Base-by-base conservation (phyloP, 2,888 invertebrate genomes). In the Oxytorus armatus region DNA sequence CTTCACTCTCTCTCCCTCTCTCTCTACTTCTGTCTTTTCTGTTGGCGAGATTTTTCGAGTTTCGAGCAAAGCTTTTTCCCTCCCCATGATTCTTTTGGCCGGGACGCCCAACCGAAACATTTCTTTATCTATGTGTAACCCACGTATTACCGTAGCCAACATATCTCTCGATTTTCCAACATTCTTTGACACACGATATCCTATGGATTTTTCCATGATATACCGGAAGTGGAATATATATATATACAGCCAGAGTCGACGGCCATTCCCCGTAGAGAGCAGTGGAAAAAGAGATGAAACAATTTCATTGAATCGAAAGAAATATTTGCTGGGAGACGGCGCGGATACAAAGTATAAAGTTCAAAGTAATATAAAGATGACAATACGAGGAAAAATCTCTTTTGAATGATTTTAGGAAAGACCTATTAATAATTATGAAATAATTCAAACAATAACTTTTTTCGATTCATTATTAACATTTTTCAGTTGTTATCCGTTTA, bases 151-250 rank as follows among this genome's bases (percentile, higher is more conserved):
- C 49, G 33, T n/a, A 18, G 1, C 18, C 23, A 14, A 73, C 53
- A 33, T 59, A 68, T 39, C 33, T 42, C 29, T 51, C 29, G 33
- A 68, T 63, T 77, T 76, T 63, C 39, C 63, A n/a, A 14, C 55
- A 70, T 57, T 47, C 70, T 70, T 70, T 57, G 70, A 77, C 70
- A 63, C 47, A 25, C 53, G 77, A 63, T 57, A 65, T 57, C 55
- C 70, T 49, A 57, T n/a, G 53, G 47, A 63, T 59, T 70, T 55
- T 65, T 14, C 7, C 49, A 7, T 61, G 25, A 23, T 47, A 72
- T 72, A 72, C 16, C 55, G 29, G 25, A 2, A 29, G 21, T 49
- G 68, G 44, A 55, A 59, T 59, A 11, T 21, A 57, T 10, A 33
- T 14, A 25, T 10, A 21, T 4, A 18, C 18, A 29, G 47, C 18